A percentile compares a stretch with the other conserved stretches of the same genome.
Evolutionary conservation across 2,113 vertebrate species (phyloP).

Genomic region (Chloropsis hardwickii): DNA sequence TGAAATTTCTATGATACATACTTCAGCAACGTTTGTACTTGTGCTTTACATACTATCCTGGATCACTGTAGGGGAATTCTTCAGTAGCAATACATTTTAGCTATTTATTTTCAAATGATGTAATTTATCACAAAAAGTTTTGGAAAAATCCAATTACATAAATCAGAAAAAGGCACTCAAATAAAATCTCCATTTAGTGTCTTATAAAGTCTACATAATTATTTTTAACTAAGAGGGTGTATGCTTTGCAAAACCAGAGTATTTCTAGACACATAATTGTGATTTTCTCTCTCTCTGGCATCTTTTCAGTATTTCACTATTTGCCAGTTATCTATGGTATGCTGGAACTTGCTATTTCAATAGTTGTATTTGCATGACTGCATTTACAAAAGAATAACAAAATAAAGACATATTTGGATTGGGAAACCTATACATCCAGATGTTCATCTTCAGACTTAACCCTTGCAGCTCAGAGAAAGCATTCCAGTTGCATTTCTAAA

Average conservation of each 20-base stretch:
- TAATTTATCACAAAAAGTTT: not conserved
- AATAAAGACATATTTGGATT: not conserved
- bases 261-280: not conserved
- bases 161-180: not conserved
- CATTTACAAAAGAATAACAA: constrained; percentile 7
- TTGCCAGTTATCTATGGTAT: not conserved
- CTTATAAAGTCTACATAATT: not conserved
- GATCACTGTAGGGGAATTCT: not conserved
- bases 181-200: not conserved
- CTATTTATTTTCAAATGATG: not conserved
- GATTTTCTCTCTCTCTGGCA: not conserved
- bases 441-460: not conserved
- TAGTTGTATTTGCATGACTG: not conserved
- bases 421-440: not conserved
- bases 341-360: not conserved
- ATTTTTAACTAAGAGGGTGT: not conserved
- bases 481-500: not conserved
- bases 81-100: not conserved
- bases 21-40: not conserved
- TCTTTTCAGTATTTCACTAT: not conserved
- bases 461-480: not conserved
- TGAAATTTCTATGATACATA: not conserved
- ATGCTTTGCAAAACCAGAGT: not conserved
- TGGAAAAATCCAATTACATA: not conserved
- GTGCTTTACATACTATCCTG: not conserved